Evolutionary conservation across 2,888 invertebrate genomes (phyloP), one percentile per base, ranked within the genome.

Genomic region (Nephrotoma guestfalica): DNA sequence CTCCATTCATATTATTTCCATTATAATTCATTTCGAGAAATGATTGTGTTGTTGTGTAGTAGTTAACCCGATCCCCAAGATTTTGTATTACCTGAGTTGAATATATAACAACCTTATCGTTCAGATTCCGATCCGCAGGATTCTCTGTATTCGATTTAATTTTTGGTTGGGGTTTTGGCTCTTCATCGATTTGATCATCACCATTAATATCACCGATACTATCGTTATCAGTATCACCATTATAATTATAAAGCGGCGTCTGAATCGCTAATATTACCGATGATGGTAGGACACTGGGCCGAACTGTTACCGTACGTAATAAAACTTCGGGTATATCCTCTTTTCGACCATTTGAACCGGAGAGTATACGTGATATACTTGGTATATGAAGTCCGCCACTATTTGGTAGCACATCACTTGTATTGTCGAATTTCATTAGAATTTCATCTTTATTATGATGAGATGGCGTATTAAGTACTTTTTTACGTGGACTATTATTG

Each of bases 261-360:
- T 41, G 42, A 4, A 85, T 83, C 6, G 89, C 88, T 2, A 89
- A 87, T 45, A 90, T 89, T 15, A 90, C 89, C 0, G 91, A 90
- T 0, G 90, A 90, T 71, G 90, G 89, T 87, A 90, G 89, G 6
- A 88, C 88, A 15, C 89, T 90, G 1, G 93, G 93, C 15, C 92
- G 90, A 0, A 94, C 93, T 0, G 95, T 95, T 47, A 95, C 94
- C 0, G 94, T 94, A 87, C 94, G 93, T 41, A 96, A 91, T 0
- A 96, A 91, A 83, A 96, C 95, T 88, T 96, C 96, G 0, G 96
- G 95, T 86, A 96, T 95, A 89, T 96, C 96, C 88, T 96, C 96
- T 89, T 96, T 96, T 43, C 96, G 93, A 0, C 97, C 97, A 90
- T 96, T 97, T 86, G 96, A 96, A 0, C 97, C 97, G 86, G 96